Evolutionary conservation across 1,140 invertebrate genomes (phyloP), one percentile per base, ranked within the genome.

Genomic region (Oreohelix idahoensis): DNA sequence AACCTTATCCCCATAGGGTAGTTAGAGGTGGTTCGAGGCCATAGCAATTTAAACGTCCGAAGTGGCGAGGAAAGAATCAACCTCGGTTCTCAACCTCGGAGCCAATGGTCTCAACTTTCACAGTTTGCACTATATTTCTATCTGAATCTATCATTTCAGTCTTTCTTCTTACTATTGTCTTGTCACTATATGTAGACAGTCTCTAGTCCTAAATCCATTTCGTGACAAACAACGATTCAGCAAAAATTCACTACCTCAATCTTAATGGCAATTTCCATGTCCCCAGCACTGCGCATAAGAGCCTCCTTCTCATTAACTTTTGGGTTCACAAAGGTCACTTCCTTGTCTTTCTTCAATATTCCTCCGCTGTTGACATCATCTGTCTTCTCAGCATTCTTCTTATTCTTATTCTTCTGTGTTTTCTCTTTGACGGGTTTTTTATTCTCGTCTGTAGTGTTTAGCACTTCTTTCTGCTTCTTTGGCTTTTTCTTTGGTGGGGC

Each of bases 291-390:
- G 42, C 45, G 79, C 70, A 90, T 90, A 10, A 91, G 82, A 15
- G 90, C 88, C 78, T 89, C 86, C 32, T 88, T 86, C 70, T 91
- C 90, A 42, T 88, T 90, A 20, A 80, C 79, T 32, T 85, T 36
- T 45, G 89, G 88, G 32, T 86, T 88, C 1, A 85, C 75, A 81
- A 90, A 90, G 2, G 84, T 83, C 49, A 89, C 87, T 69, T 79
- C 74, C 53, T 73, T 84, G 23, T 79, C 83, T 84, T 76, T 84
- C 39, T 66, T 76, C 13, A 38, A 36, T 0, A 78, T 86, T 85
- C 81, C 86, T 79, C 29, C 81, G 70, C 36, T 83, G 45, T 0
- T 63, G 23, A 26, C 39, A 45, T 5, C 35, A 32, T 76, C 69
- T 53, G 38, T 81, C 83, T 83, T 74, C 49, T 73, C 53, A 4